Evolutionary conservation across 2,797 vertebrate species (phyloP).

Genomic region (Decapterus maruadsi): DNA sequence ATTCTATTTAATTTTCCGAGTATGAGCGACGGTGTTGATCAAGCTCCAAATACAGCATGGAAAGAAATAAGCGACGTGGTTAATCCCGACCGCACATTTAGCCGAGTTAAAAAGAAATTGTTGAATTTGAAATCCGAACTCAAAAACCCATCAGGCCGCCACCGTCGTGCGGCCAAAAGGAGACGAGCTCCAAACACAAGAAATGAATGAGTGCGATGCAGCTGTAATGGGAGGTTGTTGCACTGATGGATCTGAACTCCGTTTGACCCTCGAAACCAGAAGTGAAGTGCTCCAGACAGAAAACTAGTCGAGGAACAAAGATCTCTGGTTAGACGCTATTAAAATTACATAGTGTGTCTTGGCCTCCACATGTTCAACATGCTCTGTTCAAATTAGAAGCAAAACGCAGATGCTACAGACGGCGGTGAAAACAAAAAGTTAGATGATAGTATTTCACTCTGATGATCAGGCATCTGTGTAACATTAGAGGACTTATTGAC

Average conservation of each 20-base stretch:
- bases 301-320: background rate
- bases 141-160: background rate
- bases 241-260: slow-evolving; percentile 31
- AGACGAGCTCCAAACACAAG: slow-evolving; percentile 16
- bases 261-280: slow-evolving; percentile 34
- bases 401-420: background rate
- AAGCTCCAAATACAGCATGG: slow-evolving; percentile 31
- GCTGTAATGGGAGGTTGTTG: slow-evolving; percentile 14
- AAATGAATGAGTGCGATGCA: slow-evolving; percentile 15
- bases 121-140: slow-evolving; percentile 34
- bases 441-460: background rate
- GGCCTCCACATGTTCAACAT: background rate
- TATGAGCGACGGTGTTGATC: background rate
- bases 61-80: slow-evolving; percentile 29
- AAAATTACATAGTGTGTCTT: slow-evolving; percentile 12
- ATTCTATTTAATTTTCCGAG: slow-evolving; percentile 25
- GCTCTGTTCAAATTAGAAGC: background rate
- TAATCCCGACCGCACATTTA: slow-evolving; percentile 18
- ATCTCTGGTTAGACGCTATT: background rate
- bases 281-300: slow-evolving; percentile 15
- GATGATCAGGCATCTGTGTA: background rate
- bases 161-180: slow-evolving; percentile 1
- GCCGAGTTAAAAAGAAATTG: slow-evolving; percentile 11
- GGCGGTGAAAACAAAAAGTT: background rate
- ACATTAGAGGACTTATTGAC: background rate